A percentile compares a stretch with the other conserved stretches of the same genome.
Evolutionary conservation across 2,113 vertebrate genomes (phyloP).

Genomic region (Tichodroma muraria): DNA sequence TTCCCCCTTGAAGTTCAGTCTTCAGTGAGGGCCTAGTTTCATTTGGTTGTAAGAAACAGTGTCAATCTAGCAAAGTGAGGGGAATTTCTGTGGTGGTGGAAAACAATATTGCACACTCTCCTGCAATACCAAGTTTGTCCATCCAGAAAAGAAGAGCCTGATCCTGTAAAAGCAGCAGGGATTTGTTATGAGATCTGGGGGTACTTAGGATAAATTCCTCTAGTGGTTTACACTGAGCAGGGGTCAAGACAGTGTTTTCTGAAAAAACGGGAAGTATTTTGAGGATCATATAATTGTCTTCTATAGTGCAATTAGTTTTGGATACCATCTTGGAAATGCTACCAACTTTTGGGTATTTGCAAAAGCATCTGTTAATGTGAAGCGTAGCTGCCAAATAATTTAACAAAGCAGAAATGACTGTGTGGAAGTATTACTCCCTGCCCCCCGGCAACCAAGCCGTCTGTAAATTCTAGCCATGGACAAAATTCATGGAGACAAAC

Average conservation of each 20-base stretch:
- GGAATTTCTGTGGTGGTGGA: not conserved
- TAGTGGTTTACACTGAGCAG: not conserved
- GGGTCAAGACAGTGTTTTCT: not conserved
- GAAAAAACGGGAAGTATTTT: not conserved
- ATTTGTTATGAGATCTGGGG: not conserved
- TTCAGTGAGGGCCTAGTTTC: not conserved
- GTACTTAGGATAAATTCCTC: not conserved
- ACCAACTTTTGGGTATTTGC: not conserved
- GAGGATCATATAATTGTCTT: not conserved
- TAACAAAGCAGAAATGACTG: not conserved
- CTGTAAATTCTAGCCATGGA: not conserved
- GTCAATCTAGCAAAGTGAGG: not conserved
- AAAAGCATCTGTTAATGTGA: not conserved
- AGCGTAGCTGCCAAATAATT: not conserved
- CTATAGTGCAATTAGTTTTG: not conserved
- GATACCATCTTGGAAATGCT: not conserved
- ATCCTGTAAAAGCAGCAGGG: not conserved
- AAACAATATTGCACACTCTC: not conserved
- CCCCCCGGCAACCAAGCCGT: not conserved
- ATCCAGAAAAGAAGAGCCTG: not conserved
- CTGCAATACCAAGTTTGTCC: accelerated
- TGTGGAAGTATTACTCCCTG: not conserved
- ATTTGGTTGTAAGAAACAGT: not conserved
- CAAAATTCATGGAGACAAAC: not conserved
- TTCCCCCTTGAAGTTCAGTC: not conserved